Evolutionary conservation across 1,140 invertebrate species (phyloP), one percentile per base, ranked within the genome.

Genomic region (Euura lappo): DNA sequence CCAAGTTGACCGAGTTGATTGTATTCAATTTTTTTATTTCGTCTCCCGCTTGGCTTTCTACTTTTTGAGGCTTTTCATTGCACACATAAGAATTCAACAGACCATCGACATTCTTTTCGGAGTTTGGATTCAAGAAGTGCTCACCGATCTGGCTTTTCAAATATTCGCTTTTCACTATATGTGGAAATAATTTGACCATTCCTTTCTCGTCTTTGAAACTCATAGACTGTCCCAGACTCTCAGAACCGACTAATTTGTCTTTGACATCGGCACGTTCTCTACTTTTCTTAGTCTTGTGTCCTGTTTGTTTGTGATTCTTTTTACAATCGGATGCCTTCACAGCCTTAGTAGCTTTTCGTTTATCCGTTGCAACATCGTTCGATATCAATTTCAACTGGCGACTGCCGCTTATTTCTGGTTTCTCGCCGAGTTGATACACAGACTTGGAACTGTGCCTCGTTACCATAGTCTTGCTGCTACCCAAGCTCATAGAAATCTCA

Each of bases 111-210:
- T 60, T n/a, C 0, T 4, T 60, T 60, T 6, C 51, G 13, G 13
- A n/a, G 51, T n/a, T 60, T n/a, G 13, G 51, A 42, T 44, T 70
- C 3, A 70, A 8, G 3, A 70, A 70, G 46, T 47, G 44, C 45
- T 70, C 45, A 70, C 45, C n/a, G 4, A 70, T 70, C 45, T 70
- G 71, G 44, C 64, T 51, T 68, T 72, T 5, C 44, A 75, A 64
- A 47, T 68, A 75, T 13, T 68, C 44, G 44, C 69, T 75, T 73
- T 75, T 73, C 43, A 70, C 70, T 45, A 72, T 13, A 72, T 1
- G 45, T 46, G 44, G n/a, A 70, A 70, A 70, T 44, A 45, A 70
- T n/a, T 45, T 47, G 44, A 47, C 45, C 8, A 44, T 5, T 6
- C 7, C 8, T 44, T 70, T 7, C 8, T 70, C 10, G 28, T 28